Percentiles rank a stretch among this genome's conserved stretches.
Evolutionary conservation across 1,140 invertebrate genomes (phyloP).

Genomic region (Oedothorax gibbosus): DNA sequence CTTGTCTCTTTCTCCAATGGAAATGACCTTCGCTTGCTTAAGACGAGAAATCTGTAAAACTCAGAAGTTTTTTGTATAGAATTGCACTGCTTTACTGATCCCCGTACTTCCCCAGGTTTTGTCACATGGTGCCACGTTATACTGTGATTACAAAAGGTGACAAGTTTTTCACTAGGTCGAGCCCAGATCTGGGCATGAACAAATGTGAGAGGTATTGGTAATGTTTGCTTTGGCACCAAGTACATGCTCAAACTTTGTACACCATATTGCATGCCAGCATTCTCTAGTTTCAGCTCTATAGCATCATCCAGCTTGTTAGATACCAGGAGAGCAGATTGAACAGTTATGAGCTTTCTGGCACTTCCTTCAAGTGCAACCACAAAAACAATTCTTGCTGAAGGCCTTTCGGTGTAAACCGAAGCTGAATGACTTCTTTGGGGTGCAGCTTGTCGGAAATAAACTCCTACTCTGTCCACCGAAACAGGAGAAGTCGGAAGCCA

Average conservation of each 20-base stretch:
- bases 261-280: conserved; percentile 64
- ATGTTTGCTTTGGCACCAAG: conserved; percentile 65
- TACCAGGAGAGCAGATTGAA: conserved; percentile 88
- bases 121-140: conserved; percentile 77
- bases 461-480: conserved; percentile 93
- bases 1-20: conserved; percentile 73
- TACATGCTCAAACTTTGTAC: conserved; percentile 61
- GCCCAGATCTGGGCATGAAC: conserved; percentile 75
- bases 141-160: conserved; percentile 74
- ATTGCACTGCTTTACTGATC: conserved; percentile 40
- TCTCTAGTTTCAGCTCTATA: conserved; percentile 79
- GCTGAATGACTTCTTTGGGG: conserved; percentile 58
- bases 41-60: conserved; percentile 79
- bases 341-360: conserved; percentile 94
- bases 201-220: conserved; percentile 77
- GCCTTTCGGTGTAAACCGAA: conserved; percentile 32
- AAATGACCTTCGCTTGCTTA: conserved; percentile 83
- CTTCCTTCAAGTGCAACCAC: conserved; percentile 91
- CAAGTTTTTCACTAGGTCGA: conserved; percentile 71
- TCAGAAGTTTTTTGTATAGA: conserved; percentile 49
- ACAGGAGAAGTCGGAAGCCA: conserved; percentile 89
- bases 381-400: conserved; percentile 82
- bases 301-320: conserved; percentile 77
- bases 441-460: conserved; percentile 87
- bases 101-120: conserved; percentile 72